Conservation (phyloP, 2,888 invertebrate genomes). For the Drosophila conformis region DNA sequence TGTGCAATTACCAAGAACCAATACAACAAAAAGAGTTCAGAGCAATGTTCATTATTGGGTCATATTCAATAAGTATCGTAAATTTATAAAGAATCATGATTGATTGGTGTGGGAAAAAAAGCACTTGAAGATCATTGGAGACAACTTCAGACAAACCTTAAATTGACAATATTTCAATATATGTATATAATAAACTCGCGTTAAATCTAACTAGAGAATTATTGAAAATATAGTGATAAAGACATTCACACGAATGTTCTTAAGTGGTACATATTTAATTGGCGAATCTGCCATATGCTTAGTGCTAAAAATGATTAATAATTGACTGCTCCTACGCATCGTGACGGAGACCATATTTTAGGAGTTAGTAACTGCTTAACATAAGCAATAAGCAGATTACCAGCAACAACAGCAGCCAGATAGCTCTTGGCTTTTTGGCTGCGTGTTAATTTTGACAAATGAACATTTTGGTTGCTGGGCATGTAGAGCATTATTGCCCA, state of each 20-base stretch:
- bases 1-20: slow-evolving; percentile 39
- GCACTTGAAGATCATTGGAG: neutral
- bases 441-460: slow-evolving; percentile 80
- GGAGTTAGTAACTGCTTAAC: slow-evolving; percentile 21
- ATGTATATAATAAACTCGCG: neutral
- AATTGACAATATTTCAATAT: neutral
- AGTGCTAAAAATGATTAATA: slow-evolving; percentile 33
- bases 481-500: slow-evolving; percentile 51
- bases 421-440: slow-evolving; percentile 40
- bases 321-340: slow-evolving; percentile 48
- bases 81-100: slow-evolving; percentile 8
- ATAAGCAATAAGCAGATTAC: slow-evolving; percentile 24
- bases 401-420: slow-evolving; percentile 6
- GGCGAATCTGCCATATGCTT: neutral
- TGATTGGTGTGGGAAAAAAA: slow-evolving; percentile 46
- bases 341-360: slow-evolving; percentile 12
- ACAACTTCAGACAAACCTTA: neutral
- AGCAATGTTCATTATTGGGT: slow-evolving; percentile 31
- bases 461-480: slow-evolving; percentile 69
- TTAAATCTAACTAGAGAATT: neutral
- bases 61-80: slow-evolving; percentile 21
- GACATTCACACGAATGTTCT: neutral
- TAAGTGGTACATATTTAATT: neutral
- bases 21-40: slow-evolving; percentile 29
- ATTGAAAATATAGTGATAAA: neutral